Evolutionary conservation across 64 coral and sea anemone genomes (phyloP).

Genomic region (Stylophora pistillata): DNA sequence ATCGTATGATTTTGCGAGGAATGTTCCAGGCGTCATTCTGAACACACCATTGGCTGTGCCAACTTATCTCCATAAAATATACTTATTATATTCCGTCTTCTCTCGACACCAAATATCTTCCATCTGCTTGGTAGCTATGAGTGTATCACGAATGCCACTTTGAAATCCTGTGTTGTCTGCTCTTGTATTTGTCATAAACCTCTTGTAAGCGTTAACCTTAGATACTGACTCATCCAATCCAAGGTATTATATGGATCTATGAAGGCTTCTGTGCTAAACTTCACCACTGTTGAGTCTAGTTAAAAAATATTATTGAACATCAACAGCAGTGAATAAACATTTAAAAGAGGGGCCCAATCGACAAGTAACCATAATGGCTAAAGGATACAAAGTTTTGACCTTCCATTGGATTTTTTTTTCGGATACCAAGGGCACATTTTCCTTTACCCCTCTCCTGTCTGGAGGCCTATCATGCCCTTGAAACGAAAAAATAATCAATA

Average conservation of each 20-base stretch:
- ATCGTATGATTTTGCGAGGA: slow-evolving; percentile 31
- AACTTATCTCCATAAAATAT: slow-evolving; percentile 70
- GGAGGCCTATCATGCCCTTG: too few relatives aligned
- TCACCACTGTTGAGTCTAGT: slow-evolving; percentile 56
- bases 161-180: slow-evolving; percentile 33
- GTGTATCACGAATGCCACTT: slow-evolving; percentile 37
- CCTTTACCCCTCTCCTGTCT: too few relatives aligned
- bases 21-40: slow-evolving; percentile 38
- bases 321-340: too few relatives aligned
- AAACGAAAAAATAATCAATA: too few relatives aligned
- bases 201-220: background rate
- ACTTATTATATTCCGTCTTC: slow-evolving; percentile 9
- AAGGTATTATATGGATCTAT: slow-evolving; percentile 48
- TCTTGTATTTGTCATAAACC: background rate
- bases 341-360: too few relatives aligned
- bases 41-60: slow-evolving; percentile 52
- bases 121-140: slow-evolving; percentile 2
- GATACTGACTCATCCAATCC: slow-evolving; percentile 27
- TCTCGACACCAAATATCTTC: slow-evolving; percentile 55
- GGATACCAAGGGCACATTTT: too few relatives aligned
- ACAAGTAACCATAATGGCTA: too few relatives aligned
- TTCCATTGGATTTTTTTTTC: too few relatives aligned
- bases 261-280: slow-evolving; percentile 42
- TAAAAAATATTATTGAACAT: too few relatives aligned
- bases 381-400: too few relatives aligned